Conservation (phyloP, 2,113 vertebrate genomes). For the Reinhardtius hippoglossoides region DNA sequence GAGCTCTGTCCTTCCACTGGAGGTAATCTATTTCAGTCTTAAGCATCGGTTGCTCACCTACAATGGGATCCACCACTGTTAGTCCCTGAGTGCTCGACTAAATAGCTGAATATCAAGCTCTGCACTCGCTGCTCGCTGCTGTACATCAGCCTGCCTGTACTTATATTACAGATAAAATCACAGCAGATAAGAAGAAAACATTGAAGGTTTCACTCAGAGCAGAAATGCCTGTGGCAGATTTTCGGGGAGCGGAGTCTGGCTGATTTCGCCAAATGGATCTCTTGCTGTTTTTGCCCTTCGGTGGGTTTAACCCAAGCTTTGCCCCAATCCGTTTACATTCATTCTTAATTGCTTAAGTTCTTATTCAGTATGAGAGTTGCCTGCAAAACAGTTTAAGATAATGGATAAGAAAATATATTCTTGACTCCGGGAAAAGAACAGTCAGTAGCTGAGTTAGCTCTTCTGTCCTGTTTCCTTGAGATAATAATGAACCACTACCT, state of each 20-base stretch:
- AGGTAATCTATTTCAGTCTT: slow-evolving; percentile 31
- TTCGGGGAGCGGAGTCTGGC: neutral
- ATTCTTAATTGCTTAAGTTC: neutral
- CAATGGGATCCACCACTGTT: neutral
- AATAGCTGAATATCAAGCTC: neutral
- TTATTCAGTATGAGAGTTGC: neutral
- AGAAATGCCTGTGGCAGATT: slow-evolving; percentile 2
- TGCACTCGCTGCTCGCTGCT: too few species aligned
- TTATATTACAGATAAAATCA: slow-evolving; percentile 21
- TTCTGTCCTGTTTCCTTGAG: neutral
- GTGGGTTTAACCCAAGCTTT: neutral
- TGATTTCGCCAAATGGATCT: slow-evolving; percentile 7
- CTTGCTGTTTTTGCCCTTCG: neutral
- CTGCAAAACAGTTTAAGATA: too few species aligned
- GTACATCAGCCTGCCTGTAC: neutral
- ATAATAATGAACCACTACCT: neutral
- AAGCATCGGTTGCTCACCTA: slow-evolving; percentile 1
- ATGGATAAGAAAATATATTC: too few species aligned
- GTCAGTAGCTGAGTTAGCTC: neutral
- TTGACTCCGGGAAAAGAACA: neutral
- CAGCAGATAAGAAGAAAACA: slow-evolving; percentile 16
- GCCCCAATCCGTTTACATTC: neutral
- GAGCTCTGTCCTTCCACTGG: slow-evolving; percentile 10
- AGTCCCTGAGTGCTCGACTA: slow-evolving; percentile 18
- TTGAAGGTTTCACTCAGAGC: slow-evolving; percentile 6